Evolutionary conservation across 2,888 invertebrate genomes (phyloP), one percentile per base, ranked within the genome.

Genomic region (Pheosia tremula): DNA sequence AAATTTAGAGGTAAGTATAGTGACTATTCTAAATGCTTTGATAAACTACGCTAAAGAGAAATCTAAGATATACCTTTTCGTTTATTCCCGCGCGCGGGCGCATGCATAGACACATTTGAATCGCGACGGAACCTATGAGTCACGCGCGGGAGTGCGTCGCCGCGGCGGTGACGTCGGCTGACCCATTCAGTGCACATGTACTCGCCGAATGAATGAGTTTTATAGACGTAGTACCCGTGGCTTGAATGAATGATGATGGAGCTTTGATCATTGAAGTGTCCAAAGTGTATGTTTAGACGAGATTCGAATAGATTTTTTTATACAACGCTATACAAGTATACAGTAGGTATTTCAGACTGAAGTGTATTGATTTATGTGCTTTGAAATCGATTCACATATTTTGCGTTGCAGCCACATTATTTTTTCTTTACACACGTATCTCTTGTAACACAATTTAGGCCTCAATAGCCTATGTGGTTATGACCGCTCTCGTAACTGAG

Each of bases 121-220:
- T 47, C 47, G 66, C 70, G 58, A 63, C 61, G 67, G 75, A 66
- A 64, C 60, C 49, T 55, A 58, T 75, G 75, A 75, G 68, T 75
- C 77, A 75, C 68, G 63, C 66, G 63, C 69, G 60, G 50, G 56
- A 56, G 66, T 13, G n/a, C 65, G 77, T 69, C 75, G 72, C 65
- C 58, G 57, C 60, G 55, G 58, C 56, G 67, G 75, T 77, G 75
- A 75, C 77, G 69, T 56, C 64, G 41, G 13, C 58, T 56, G 57
- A 37, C 60, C 47, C 54, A 56, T 41, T 56, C 56, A 41, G 41
- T 56, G 45, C 56, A 24, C 24, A 39, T 13, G 56, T 39, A 56
- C 56, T 41, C 24, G 41, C 56, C 36, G 56, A 45, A 43, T 43
- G 43, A 56, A 56, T 56, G 56, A 45, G 45, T 56, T 56, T 54